A percentile compares a stretch with the other conserved stretches of the same genome.
Evolutionary conservation across 2,888 invertebrate genomes (phyloP).

Genomic region (Notodonta ziczac): DNA sequence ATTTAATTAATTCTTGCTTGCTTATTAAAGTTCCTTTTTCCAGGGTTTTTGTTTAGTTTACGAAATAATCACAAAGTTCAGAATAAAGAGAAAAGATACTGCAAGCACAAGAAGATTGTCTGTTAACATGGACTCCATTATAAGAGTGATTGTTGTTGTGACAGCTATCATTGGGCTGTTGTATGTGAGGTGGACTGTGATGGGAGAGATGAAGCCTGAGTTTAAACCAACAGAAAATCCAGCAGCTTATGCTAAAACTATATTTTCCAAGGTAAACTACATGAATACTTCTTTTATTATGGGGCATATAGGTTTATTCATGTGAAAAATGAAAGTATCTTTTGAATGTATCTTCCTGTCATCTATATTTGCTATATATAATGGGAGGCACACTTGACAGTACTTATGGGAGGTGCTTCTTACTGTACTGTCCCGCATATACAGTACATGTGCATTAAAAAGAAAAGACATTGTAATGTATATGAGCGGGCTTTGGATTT

Average conservation of each 20-base stretch:
- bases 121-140: constrained; percentile 41
- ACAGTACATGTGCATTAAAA: too few relatives aligned
- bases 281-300: constrained; percentile 1
- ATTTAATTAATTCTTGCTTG: too few relatives aligned
- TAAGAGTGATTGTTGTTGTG: constrained; percentile 80
- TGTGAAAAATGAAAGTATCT: too few relatives aligned
- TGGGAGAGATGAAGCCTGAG: constrained; percentile 91
- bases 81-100: constrained; percentile 29
- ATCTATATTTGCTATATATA: too few relatives aligned
- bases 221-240: constrained; percentile 97
- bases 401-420: too few relatives aligned
- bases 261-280: constrained; percentile 85
- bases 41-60: constrained; percentile 87
- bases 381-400: too few relatives aligned
- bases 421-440: too few relatives aligned
- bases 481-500: too few relatives aligned
- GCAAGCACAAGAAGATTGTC: constrained; percentile 9
- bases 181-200: constrained; percentile 88
- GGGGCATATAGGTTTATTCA: too few relatives aligned
- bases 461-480: too few relatives aligned
- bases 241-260: constrained; percentile 89
- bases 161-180: constrained; percentile 81
- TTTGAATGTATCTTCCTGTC: not conserved
- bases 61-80: constrained; percentile 81
- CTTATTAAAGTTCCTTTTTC: constrained; percentile 43